Conservation (phyloP, 2,113 vertebrate species). For the Brachionichthys hirsutus region DNA sequence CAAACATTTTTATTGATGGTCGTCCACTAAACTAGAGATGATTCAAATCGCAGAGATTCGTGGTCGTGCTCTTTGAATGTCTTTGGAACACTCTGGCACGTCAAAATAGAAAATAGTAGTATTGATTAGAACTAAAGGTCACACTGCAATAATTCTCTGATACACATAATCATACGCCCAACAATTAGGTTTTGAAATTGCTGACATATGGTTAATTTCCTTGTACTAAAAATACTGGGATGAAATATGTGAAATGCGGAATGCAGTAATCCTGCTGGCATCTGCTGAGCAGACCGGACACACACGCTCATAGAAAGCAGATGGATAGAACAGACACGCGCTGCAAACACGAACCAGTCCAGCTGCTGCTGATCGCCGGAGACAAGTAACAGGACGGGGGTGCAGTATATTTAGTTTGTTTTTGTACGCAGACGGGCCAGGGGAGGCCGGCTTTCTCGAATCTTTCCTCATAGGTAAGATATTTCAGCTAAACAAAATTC, state of each 20-base stretch:
- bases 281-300: background rate
- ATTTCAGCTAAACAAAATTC: background rate
- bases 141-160: constrained; percentile 2
- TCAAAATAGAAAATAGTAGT: no score
- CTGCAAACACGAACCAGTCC: background rate
- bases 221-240: constrained; percentile 50
- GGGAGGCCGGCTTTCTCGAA: background rate
- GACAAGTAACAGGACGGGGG: background rate
- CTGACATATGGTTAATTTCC: constrained; percentile 41
- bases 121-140: background rate
- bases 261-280: constrained; percentile 40
- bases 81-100: no score
- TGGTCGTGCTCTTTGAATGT: no score
- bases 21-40: no score
- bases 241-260: constrained; percentile 18
- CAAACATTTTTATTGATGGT: no score
- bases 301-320: constrained; percentile 13
- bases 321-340: constrained; percentile 10
- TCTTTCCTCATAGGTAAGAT: background rate
- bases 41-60: no score
- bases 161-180: background rate
- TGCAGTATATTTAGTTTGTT: background rate
- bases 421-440: background rate
- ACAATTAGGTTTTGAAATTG: constrained; percentile 36
- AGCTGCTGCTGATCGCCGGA: background rate